Evolutionary conservation across 2,113 vertebrate species (phyloP), one percentile per base, ranked within the genome.

Genomic region (Leiothrix lutea): DNA sequence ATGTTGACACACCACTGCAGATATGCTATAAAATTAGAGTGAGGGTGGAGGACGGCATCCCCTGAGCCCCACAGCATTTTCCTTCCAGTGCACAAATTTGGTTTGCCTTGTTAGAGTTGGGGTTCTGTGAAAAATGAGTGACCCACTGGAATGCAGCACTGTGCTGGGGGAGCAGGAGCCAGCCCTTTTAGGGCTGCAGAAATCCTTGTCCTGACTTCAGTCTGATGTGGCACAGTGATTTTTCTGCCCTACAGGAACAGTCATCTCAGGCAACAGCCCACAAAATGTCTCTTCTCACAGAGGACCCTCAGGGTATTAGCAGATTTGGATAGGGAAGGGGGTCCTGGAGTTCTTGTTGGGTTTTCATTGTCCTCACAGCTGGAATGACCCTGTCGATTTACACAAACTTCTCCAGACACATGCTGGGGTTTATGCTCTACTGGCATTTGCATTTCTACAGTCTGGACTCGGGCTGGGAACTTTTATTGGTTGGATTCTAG

Each of bases 401-500:
- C 77, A 91, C 5, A 3, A 74, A 89, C 88, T 93, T 56, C 79
- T 90, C 85, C 88, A 92, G 92, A 84, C 86, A 31, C 71, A 79
- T 5, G 18, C 80, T 40, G 73, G 65, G 82, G 60, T 94, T 95
- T 92, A 73, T 90, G 75, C 86, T 97, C 88, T 88, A 71, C 86
- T 78, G 80, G 94, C 86, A 88, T 65, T 95, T 92, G 60, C 72
- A 78, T 90, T 95, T 92, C 83, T 70, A 29, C 74, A 90, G 58
- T 86, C 95, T 96, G 94, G 90, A 94, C 44, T 57, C 17, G 2
- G 80, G 65, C 95, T 96, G 84, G 75, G 90, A 96, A 75, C 51
- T 47, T 89, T 92, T 82, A 94, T 94, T 81, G 95, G 84, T 87
- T 91, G 69, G 56, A 86, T 92, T 96, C 84, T 90, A 96, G 81